Evolutionary conservation across 2,797 vertebrate species (phyloP), one percentile per base, ranked within the genome.

Genomic region (Myiotriccus ornatus): DNA sequence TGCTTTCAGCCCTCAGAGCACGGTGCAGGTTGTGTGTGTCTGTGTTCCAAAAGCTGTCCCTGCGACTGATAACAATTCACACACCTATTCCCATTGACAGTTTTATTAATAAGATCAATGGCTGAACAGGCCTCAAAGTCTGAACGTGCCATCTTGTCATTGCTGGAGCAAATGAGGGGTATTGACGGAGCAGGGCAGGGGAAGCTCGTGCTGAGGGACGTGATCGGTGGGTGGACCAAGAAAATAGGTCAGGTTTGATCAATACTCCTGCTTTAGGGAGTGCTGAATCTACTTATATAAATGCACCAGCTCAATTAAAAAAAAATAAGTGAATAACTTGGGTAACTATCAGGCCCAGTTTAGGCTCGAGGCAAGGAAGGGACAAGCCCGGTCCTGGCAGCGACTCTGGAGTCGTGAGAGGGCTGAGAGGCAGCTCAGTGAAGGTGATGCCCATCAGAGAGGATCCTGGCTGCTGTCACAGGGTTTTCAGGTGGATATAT

Each of bases 211-310:
- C 47, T 39, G 63, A 15, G 10, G 63, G 83, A 21, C 32, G 1
- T 76, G 79, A 77, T 24, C 4, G 10, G 73, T 43, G 90, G 92
- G 71, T 2, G 53, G 74, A 21, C 77, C 63, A 70, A 60, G 95
- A 87, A 95, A 97, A 95, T 96, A 95, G 95, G 95, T 95, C 90
- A 94, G 90, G n/a, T 95, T 93, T 80, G 86, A 95, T 97, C 96
- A 70, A 96, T 97, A 94, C 64, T 9, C 74, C 80, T 89, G 90
- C 53, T 82, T 93, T 59, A 5, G 7, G 34, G 81, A 92, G 70
- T 49, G 21, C 77, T 69, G 63, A 14, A n/a, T 69, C 74, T 53
- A 15, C 93, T 82, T 14, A 34, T 20, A 55, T 49, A 76, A 78
- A 82, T 6, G 80, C 73, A 55, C 14, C 60, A 9, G 63, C 84